Conservation (phyloP, 2,113 vertebrate genomes). For the Pyxicephalus adspersus region DNA sequence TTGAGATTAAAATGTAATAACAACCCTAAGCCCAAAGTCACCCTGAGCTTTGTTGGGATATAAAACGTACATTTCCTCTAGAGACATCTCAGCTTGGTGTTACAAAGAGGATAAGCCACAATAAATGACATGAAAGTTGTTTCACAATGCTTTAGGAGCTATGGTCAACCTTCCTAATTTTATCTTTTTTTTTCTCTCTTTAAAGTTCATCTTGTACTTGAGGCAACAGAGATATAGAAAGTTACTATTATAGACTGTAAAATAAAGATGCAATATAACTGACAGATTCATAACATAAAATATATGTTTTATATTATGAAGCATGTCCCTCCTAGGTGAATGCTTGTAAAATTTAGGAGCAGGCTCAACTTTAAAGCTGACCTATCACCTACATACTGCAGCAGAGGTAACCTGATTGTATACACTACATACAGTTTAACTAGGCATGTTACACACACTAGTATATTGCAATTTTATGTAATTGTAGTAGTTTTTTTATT, state of each 20-base stretch:
- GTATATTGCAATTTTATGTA: too few relatives aligned
- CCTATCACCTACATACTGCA: too few relatives aligned
- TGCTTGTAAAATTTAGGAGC: conserved; percentile 13
- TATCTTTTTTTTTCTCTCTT: conserved; percentile 40
- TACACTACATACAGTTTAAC: too few relatives aligned
- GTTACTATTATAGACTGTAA: conserved; percentile 18
- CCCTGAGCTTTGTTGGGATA: conserved; percentile 56
- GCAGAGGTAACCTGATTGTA: too few relatives aligned
- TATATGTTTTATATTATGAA: conserved; percentile 23
- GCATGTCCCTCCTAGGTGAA: conserved; percentile 18
- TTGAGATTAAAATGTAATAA: conserved; percentile 51
- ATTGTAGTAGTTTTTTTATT: too few relatives aligned
- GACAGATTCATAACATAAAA: conserved; percentile 34
- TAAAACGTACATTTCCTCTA: conserved; percentile 48
- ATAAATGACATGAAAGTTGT: conserved; percentile 55
- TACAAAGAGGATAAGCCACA: conserved; percentile 46
- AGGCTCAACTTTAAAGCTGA: not conserved
- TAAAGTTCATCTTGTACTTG: conserved; percentile 48
- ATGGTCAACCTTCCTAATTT: conserved; percentile 57
- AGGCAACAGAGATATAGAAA: conserved; percentile 43
- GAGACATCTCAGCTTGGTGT: conserved; percentile 53
- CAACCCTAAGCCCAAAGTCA: conserved; percentile 53
- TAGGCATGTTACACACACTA: too few relatives aligned
- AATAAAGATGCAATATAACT: conserved; percentile 51
- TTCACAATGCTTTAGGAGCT: conserved; percentile 52